Percentiles rank a stretch among this genome's conserved stretches.
Conservation (phyloP, 2,797 vertebrate species). For the Catamblyrhynchus diadema region DNA sequence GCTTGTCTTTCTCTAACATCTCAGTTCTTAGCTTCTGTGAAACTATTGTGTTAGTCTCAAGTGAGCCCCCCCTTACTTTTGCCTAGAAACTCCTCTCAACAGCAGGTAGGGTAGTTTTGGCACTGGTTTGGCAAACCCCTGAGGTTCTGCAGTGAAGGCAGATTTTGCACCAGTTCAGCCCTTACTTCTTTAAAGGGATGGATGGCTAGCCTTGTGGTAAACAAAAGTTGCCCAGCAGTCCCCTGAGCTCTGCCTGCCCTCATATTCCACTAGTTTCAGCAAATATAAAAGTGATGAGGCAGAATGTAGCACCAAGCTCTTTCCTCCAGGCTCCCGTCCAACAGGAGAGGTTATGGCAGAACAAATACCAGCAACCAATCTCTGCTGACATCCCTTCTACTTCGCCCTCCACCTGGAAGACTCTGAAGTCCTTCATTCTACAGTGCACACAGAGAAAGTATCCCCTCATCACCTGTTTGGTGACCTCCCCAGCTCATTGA, state of each 20-base stretch:
- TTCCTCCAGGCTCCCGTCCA: not conserved
- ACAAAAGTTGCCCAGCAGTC: not conserved
- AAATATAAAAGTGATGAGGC: not conserved
- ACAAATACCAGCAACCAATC: not conserved
- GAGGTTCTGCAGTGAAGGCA: not conserved
- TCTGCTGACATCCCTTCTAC: not conserved
- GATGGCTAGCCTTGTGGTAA: not conserved
- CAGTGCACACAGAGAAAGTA: not conserved
- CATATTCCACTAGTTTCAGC: not conserved
- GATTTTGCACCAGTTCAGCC: not conserved
- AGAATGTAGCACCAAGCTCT: not conserved
- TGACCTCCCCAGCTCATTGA: not conserved
- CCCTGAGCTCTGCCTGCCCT: not conserved
- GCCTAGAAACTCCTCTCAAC: not conserved
- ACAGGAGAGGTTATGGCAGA: not conserved
- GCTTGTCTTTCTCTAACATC: not conserved
- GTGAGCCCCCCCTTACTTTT: not conserved
- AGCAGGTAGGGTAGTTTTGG: not conserved
- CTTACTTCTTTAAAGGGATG: not conserved
- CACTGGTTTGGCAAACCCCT: not conserved
- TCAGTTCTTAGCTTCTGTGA: not conserved
- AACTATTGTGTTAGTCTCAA: not conserved
- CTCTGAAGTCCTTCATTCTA: not conserved
- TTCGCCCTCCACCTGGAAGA: not conserved
- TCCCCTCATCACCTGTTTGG: not conserved